These are phyloP conservation scores for Microctonus hyperodae DNA, from an alignment of 2,888 invertebrate species.

Conservation along the genomic window DNA sequence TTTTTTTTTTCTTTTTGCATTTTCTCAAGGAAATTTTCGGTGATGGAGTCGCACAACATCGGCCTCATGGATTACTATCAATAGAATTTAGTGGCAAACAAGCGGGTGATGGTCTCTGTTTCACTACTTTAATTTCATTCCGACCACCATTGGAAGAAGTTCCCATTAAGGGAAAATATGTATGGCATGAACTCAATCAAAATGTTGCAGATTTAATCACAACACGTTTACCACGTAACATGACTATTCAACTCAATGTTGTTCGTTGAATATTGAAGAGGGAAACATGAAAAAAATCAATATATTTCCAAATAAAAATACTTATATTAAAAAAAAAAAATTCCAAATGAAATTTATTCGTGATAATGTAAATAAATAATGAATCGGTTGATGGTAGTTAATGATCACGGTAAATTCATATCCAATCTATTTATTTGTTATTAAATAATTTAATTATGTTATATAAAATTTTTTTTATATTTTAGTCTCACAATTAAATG, in stretches of 20 bases:
- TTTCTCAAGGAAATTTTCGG: conserved; percentile 79
- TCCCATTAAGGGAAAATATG: conserved; percentile 85
- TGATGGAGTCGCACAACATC: conserved; percentile 83
- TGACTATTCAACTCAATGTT: conserved; percentile 82
- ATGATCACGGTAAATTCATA: background rate
- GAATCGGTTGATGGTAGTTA: background rate
- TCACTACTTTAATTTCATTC: conserved; percentile 84
- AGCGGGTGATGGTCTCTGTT: conserved; percentile 78
- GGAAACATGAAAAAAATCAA: conserved; percentile 7
- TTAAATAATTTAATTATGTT: background rate
- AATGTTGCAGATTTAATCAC: conserved; percentile 75
- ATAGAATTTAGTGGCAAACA: conserved; percentile 73
- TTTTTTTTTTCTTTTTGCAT: conserved; percentile 12
- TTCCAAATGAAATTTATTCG: conserved; percentile 1
- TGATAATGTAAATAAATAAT: background rate
- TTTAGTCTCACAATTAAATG: background rate
- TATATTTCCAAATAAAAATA: background rate
- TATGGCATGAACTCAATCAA: conserved; percentile 83
- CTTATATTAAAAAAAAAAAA: conserved; percentile 22
- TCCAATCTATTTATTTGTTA: background rate
- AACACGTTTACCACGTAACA: conserved; percentile 76
- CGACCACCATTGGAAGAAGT: conserved; percentile 86
- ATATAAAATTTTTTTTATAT: background rate
- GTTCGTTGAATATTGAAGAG: conserved; percentile 68
- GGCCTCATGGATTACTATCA: conserved; percentile 81